Evolutionary conservation across 1,140 invertebrate species (phyloP).

Genomic region (Temnothorax curvispinosus): DNA sequence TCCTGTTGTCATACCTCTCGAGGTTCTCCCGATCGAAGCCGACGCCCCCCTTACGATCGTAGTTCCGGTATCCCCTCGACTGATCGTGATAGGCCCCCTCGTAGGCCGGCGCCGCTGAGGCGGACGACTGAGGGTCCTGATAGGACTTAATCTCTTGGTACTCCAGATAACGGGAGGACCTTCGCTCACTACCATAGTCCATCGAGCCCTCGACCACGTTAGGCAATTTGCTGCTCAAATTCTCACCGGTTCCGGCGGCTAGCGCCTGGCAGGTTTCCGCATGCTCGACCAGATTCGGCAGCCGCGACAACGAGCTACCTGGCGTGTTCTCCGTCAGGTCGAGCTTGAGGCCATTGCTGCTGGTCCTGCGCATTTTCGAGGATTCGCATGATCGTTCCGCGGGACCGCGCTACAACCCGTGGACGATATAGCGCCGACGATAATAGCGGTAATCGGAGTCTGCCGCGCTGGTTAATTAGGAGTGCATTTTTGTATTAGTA

Average conservation of each 20-base stretch:
- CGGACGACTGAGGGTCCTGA: conserved; percentile 72
- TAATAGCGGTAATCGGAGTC: not conserved
- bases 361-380: conserved; percentile 83
- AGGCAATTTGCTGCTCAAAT: conserved; percentile 85
- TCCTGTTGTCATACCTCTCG: conserved; percentile 82
- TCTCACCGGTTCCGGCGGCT: conserved; percentile 79
- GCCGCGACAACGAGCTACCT: conserved; percentile 82
- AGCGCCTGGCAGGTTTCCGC: conserved; percentile 78
- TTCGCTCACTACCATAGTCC: conserved; percentile 87
- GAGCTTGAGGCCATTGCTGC: conserved; percentile 84
- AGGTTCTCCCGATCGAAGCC: conserved; percentile 78
- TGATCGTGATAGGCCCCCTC: conserved; percentile 74
- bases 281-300: conserved; percentile 85
- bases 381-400: conserved; percentile 82
- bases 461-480: not conserved
- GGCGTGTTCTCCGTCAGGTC: conserved; percentile 84
- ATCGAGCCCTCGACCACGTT: conserved; percentile 87
- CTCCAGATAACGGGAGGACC: conserved; percentile 84
- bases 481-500: conserved; percentile 58
- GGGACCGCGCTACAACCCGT: conserved; percentile 54
- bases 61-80: conserved; percentile 67
- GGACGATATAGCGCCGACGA: not conserved
- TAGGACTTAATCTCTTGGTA: conserved; percentile 78
- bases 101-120: conserved; percentile 60
- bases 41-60: conserved; percentile 75